These are phyloP conservation scores for Oryzias dopingdopingensis DNA, from an alignment of 2,797 vertebrate genomes.

Conservation along the genomic window DNA sequence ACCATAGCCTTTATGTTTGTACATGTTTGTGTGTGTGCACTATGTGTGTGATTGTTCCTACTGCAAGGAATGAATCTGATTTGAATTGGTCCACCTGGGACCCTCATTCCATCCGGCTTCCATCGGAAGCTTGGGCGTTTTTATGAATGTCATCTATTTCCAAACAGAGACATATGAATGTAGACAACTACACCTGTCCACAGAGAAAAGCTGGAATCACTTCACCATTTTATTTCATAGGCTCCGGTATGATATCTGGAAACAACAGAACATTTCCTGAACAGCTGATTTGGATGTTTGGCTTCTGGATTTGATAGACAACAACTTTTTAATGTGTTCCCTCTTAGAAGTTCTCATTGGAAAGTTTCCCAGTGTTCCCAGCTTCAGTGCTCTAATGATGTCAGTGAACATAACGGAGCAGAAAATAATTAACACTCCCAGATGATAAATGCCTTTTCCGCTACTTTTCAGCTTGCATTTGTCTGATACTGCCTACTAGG, in stretches of 20 bases:
- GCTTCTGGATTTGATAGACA: no score
- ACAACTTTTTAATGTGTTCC: no score
- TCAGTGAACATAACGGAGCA: not conserved
- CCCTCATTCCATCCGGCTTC: slow-evolving; percentile 44
- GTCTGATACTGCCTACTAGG: slow-evolving; percentile 8
- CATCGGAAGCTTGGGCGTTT: slow-evolving; percentile 71
- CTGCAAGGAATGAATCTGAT: slow-evolving; percentile 61
- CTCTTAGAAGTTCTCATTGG: not conserved
- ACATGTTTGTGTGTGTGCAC: slow-evolving; percentile 4
- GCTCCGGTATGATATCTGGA: no score
- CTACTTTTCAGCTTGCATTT: slow-evolving; percentile 9
- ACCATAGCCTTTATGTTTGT: slow-evolving; percentile 59
- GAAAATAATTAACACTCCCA: slow-evolving; percentile 8
- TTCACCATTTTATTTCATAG: no score
- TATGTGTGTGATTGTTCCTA: slow-evolving; percentile 2
- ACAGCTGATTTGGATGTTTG: no score
- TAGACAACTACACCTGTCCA: slow-evolving; percentile 22
- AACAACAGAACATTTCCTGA: no score
- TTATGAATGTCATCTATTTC: slow-evolving; percentile 78
- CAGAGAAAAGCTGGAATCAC: slow-evolving; percentile 18
- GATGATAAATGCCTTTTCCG: slow-evolving; percentile 28
- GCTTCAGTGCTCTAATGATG: not conserved
- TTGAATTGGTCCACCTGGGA: slow-evolving; percentile 74
- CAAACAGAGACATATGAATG: slow-evolving; percentile 66
- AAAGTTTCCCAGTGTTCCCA: not conserved